Evolutionary conservation across 2,888 invertebrate species (phyloP).

Genomic region (Anorthoa munda): DNA sequence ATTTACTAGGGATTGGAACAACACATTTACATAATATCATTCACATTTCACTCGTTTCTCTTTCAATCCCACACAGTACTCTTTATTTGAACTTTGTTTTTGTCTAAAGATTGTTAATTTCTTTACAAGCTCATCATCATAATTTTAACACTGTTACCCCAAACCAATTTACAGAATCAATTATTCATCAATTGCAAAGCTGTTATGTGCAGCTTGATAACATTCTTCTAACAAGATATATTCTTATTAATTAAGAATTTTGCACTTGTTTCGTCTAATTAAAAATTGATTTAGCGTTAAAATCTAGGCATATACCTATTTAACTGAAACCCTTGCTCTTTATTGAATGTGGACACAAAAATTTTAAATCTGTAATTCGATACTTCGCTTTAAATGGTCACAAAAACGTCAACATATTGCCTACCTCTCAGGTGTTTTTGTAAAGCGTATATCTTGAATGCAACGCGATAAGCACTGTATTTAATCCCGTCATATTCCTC

Average conservation of each 20-base stretch:
- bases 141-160: no score
- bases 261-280: not conserved
- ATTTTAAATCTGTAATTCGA: conserved; percentile 29
- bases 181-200: no score
- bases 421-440: conserved; percentile 92
- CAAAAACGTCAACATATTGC: conserved; percentile 41
- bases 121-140: no score
- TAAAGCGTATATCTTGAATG: conserved; percentile 91
- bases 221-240: no score
- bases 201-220: no score
- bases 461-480: conserved; percentile 94
- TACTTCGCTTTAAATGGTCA: conserved; percentile 26
- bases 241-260: not conserved
- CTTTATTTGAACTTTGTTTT: no score
- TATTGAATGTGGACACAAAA: conserved; percentile 1
- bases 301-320: not conserved
- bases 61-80: no score
- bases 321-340: not conserved
- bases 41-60: no score
- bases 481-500: conserved; percentile 93
- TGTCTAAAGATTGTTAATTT: no score
- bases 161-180: no score
- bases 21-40: no score
- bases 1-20: no score
- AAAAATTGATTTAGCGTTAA: not conserved